Conservation (phyloP, 92 coral and sea anemone genomes). For the Zoanthus sansibaricus region DNA sequence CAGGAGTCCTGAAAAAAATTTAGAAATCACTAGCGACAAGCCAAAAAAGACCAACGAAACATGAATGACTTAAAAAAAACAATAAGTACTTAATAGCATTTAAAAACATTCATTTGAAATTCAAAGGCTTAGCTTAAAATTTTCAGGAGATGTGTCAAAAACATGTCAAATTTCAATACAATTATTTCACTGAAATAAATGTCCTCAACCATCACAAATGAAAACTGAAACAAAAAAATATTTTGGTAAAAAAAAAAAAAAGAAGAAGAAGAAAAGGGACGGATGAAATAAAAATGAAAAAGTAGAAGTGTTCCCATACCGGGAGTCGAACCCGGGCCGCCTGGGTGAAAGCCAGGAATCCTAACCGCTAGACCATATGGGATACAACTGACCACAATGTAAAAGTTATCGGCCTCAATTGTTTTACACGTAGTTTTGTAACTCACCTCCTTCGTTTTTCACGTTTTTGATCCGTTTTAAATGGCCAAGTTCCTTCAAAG, state of each 20-base stretch:
- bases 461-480: constrained; percentile 72
- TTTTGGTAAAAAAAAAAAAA: no score
- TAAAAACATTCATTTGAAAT: no score
- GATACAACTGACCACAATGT: constrained; percentile 50
- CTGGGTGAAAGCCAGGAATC: constrained; percentile 99
- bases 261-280: neutral
- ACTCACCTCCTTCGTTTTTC: constrained; percentile 54
- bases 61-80: no score
- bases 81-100: no score
- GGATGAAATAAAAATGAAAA: neutral
- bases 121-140: no score
- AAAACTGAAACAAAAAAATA: no score
- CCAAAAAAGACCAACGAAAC: neutral
- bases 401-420: no score
- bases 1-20: no score
- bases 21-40: neutral
- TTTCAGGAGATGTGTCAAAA: no score
- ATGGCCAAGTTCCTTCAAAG: constrained; percentile 71
- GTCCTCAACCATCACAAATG: no score
- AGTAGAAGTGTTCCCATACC: constrained; percentile 37
- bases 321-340: constrained; percentile 74
- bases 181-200: no score
- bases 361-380: constrained; percentile 99
- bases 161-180: no score
- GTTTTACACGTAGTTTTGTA: neutral